These are phyloP conservation scores for Sialis lutaria DNA, from an alignment of 2,888 invertebrate species.

Conservation along the genomic window DNA sequence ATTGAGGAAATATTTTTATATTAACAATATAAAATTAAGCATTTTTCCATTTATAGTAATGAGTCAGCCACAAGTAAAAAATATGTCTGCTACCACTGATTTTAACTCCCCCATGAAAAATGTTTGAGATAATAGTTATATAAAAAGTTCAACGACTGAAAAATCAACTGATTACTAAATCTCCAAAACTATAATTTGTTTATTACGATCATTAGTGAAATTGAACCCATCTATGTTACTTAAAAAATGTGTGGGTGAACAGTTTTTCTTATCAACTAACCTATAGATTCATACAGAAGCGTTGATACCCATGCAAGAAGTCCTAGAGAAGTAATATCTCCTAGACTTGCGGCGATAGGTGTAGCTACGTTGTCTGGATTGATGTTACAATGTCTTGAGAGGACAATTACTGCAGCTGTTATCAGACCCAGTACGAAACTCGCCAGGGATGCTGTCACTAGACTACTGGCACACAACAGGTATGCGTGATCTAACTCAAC, in stretches of 20 bases:
- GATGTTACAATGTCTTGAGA: constrained; percentile 47
- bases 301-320: constrained; percentile 39
- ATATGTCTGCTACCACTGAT: no score
- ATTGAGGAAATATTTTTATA: no score
- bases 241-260: not conserved
- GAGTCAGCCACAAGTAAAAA: no score
- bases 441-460: constrained; percentile 59
- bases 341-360: constrained; percentile 64
- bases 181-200: constrained; percentile 1
- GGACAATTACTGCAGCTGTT: constrained; percentile 53
- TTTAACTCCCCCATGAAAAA: no score
- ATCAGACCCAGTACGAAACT: constrained; percentile 52
- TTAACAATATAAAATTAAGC: no score
- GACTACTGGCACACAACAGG: constrained; percentile 53
- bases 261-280: constrained; percentile 17
- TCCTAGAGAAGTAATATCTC: constrained; percentile 55
- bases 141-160: not conserved
- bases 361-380: constrained; percentile 71
- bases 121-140: no score
- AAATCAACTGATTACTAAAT: not conserved
- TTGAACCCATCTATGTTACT: not conserved
- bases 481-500: constrained; percentile 48
- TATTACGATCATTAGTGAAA: not conserved
- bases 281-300: constrained; percentile 35
- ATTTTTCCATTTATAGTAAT: no score